Evolutionary conservation across 2,113 vertebrate genomes (phyloP).

Genomic region (Coturnix japonica): DNA sequence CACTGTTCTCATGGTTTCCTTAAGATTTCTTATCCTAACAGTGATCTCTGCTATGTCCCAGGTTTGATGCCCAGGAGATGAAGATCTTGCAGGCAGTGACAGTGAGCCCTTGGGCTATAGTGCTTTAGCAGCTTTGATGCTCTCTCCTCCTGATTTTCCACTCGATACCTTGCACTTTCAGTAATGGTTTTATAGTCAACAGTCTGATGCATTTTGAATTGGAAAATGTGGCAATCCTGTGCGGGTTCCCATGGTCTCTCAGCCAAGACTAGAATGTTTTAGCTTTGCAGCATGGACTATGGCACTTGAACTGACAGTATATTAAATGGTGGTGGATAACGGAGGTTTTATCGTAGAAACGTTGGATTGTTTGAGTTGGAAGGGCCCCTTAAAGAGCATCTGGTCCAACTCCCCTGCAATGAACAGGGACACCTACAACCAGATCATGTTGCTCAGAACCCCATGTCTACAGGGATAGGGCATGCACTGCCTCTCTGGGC

Average conservation of each 20-base stretch:
- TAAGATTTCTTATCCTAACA: fast-evolving
- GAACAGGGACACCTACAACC: too few relatives aligned
- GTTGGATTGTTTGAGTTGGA: too few relatives aligned
- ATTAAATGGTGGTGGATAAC: fast-evolving
- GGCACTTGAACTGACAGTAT: neutral
- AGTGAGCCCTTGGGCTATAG: neutral
- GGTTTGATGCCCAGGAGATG: neutral
- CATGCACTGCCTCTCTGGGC: too few relatives aligned
- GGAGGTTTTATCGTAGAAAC: neutral
- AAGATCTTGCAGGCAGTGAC: neutral
- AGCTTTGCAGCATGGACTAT: fast-evolving
- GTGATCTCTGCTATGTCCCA: neutral
- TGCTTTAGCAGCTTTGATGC: neutral
- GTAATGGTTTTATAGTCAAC: neutral
- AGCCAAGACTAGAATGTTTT: neutral
- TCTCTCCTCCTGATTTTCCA: neutral
- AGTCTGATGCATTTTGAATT: neutral
- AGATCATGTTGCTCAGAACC: too few relatives aligned
- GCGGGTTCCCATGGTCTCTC: neutral
- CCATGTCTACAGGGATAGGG: too few relatives aligned
- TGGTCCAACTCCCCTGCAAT: too few relatives aligned
- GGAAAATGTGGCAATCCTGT: neutral
- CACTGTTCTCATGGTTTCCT: neutral
- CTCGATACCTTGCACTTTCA: neutral
- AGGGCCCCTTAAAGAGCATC: too few relatives aligned